phyloP scores from a whole-genome alignment of 2,113 vertebrate species.

The Leucopternis melanops region DNA sequence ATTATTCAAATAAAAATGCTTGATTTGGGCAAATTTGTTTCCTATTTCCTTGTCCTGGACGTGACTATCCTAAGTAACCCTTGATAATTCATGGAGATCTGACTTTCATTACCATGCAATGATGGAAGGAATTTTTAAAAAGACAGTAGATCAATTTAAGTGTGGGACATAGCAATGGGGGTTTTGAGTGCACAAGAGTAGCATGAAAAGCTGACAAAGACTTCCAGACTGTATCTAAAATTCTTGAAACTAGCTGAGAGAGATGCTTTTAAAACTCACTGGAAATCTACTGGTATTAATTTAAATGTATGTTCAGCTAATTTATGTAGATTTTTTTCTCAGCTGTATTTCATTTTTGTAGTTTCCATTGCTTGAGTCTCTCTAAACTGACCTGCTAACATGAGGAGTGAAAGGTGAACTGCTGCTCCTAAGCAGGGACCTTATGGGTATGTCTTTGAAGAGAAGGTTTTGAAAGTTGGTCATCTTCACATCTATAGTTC shows the following conservation, averaged over 20 bases:
- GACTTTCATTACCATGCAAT: background rate
- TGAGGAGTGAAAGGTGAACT: background rate
- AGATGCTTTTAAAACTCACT: background rate
- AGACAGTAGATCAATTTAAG: background rate
- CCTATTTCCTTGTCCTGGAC: background rate
- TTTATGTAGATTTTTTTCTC: background rate
- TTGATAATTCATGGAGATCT: background rate
- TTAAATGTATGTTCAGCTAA: background rate
- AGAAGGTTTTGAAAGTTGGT: background rate
- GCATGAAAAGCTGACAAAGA: background rate
- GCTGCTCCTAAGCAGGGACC: background rate
- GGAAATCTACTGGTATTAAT: background rate
- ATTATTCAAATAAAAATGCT: background rate
- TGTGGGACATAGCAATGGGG: fast-evolving
- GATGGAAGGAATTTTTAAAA: background rate
- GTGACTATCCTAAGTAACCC: background rate
- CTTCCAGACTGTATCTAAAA: background rate
- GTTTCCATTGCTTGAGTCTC: background rate
- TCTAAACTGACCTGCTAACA: background rate
- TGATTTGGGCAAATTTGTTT: background rate
- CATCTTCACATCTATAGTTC: background rate
- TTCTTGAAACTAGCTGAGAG: background rate
- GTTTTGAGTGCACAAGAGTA: background rate
- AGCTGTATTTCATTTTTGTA: background rate
- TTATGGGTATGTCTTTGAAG: background rate